phyloP scores from a whole-genome alignment of 2,113 vertebrate genomes.

The Corapipo altera region DNA sequence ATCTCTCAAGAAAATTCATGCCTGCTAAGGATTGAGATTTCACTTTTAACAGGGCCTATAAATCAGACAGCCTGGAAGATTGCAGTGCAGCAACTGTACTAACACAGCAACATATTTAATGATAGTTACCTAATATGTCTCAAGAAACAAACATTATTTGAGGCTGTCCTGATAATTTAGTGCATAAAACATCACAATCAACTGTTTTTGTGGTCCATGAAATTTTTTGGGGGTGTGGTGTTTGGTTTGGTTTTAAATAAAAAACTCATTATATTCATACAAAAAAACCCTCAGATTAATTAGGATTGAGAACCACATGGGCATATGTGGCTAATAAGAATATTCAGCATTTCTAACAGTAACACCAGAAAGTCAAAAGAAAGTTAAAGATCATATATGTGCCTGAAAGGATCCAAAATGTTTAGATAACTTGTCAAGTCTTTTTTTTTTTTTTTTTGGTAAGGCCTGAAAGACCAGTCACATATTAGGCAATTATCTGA shows the following conservation, averaged over 20 bases:
- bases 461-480: not conserved
- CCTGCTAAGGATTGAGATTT: not conserved
- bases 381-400: not conserved
- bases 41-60: not conserved
- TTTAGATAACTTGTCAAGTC: not conserved
- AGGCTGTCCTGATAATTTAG: not conserved
- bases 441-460: not conserved
- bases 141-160: not conserved
- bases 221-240: not conserved
- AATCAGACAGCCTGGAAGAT: not conserved
- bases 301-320: not conserved
- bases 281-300: not conserved
- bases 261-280: not conserved
- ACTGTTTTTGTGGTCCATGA: not conserved
- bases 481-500: not conserved
- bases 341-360: not conserved
- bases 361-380: not conserved
- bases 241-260: not conserved
- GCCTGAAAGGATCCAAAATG: not conserved
- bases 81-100: not conserved
- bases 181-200: not conserved
- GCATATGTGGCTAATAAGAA: not conserved
- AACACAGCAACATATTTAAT: not conserved
- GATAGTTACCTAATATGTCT: not conserved
- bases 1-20: not conserved